phyloP scores from a whole-genome alignment of 2,113 vertebrate species.

The Chaetorhynchus papuensis region DNA sequence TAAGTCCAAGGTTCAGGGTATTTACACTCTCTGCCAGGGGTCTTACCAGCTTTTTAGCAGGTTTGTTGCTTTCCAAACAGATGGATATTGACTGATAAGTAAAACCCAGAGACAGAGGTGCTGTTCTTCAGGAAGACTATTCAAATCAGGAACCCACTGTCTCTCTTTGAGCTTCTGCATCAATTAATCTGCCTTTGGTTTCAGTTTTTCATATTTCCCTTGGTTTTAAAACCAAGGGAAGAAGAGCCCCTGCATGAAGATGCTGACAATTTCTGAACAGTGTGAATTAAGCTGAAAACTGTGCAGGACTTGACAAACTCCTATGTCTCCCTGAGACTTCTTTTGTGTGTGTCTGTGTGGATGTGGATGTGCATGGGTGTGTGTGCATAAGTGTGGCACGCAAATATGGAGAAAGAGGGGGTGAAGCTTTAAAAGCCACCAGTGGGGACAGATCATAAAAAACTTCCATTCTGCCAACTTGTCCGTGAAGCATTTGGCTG shows the following conservation, averaged over 20 bases:
- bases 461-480: slow-evolving; percentile 29
- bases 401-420: neutral
- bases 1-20: neutral
- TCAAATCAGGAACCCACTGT: neutral
- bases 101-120: neutral
- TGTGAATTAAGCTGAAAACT: neutral
- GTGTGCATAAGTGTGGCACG: neutral
- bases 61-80: slow-evolving; percentile 11
- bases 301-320: neutral
- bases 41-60: slow-evolving; percentile 10
- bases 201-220: neutral
- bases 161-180: neutral
- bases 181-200: neutral
- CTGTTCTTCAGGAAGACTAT: neutral
- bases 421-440: neutral
- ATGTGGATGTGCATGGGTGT: rapidly evolving
- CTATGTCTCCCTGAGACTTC: neutral
- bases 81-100: neutral
- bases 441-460: slow-evolving; percentile 26
- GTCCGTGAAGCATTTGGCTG: slow-evolving; percentile 10
- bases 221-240: neutral
- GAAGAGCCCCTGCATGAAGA: neutral
- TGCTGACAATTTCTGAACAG: neutral
- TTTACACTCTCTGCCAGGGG: neutral
- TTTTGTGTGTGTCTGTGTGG: neutral